These are phyloP conservation scores for Lithosia quadra DNA, from an alignment of 2,888 invertebrate genomes.

Conservation along the genomic window DNA sequence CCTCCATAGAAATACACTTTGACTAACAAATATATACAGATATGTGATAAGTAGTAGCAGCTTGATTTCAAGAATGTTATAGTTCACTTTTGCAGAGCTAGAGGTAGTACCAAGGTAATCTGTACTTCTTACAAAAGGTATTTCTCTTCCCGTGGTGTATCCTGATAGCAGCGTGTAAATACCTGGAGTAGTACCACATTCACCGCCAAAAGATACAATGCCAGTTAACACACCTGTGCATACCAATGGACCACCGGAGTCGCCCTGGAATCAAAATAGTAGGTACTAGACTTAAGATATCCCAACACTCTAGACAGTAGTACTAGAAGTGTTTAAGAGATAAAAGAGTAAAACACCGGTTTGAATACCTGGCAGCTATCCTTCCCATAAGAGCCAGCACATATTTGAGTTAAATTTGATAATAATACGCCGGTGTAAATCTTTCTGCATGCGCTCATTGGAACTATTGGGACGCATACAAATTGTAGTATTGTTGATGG, in stretches of 20 bases:
- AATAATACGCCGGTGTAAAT: not conserved
- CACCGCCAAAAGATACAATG: constrained; percentile 55
- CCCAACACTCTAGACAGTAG: too few species aligned
- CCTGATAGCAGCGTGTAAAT: constrained; percentile 43
- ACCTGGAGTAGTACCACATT: constrained; percentile 54
- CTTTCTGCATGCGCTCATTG: not conserved
- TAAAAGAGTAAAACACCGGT: not conserved
- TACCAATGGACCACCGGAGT: constrained; percentile 61
- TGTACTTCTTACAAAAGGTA: constrained; percentile 16
- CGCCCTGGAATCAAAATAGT: constrained; percentile 49
- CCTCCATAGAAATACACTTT: not conserved
- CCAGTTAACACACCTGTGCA: constrained; percentile 57
- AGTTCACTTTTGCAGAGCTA: not conserved
- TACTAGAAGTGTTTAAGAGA: not conserved
- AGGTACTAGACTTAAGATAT: not conserved
- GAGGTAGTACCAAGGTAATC: too few species aligned
- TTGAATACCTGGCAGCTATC: constrained; percentile 28
- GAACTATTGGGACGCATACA: constrained; percentile 13
- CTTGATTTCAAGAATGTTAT: not conserved
- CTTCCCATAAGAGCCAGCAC: constrained; percentile 24
- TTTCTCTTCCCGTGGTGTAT: constrained; percentile 40
- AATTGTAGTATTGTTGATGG: not conserved
- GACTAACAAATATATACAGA: not conserved
- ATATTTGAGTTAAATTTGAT: constrained; percentile 20
- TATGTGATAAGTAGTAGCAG: not conserved